Base-by-base conservation (phyloP, 2,888 invertebrate species). In the Hipparchia sbordonii region DNA sequence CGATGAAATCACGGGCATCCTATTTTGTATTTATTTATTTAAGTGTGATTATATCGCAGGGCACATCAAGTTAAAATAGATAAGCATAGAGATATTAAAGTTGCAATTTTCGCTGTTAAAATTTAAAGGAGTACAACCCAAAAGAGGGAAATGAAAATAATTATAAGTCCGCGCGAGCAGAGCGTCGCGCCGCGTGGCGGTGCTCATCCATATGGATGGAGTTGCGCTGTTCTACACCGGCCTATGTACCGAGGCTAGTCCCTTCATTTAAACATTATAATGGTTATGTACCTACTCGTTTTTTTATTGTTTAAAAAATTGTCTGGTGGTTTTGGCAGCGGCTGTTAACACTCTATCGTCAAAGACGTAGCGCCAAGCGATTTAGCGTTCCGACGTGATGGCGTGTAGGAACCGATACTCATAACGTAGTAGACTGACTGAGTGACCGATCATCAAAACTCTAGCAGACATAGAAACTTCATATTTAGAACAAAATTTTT, bases 71-170 rank as follows among this genome's bases (percentile, higher is more conserved):
- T 3, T 9, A 33, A 59, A 59, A 56, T 56, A 10, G 33, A 10
- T 59, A 59, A 6, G 5, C 59, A 23, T 59, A 33, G 13, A 59
- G 33, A 59, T 33, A 10, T 23, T 39, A 10, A 39, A 59, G 59
- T 33, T 10, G 59, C 59, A 33, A 5, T 59, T 59, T 59, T 33
- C 33, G 33, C 5, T 33, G 33, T 10, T 10, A 59, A 59, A 59
- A 5, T 39, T 59, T 9, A 9, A 10, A 59, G 33, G 10, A 59
- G 9, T 33, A 12, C 33, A 33, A 59, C 10, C 59, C 9, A 39
- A 59, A 59, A 10, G 59, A 7, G 33, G 59, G 59, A 33, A 59
- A 59, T 59, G 59, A 33, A 59, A 59, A 59, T 59, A 59, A 59
- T 59, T 59, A 59, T 23, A 9, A 10, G 59, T 10, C 1, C 33